phyloP scores from a whole-genome alignment of 2,888 invertebrate genomes.

The Nomada hirtipes region DNA sequence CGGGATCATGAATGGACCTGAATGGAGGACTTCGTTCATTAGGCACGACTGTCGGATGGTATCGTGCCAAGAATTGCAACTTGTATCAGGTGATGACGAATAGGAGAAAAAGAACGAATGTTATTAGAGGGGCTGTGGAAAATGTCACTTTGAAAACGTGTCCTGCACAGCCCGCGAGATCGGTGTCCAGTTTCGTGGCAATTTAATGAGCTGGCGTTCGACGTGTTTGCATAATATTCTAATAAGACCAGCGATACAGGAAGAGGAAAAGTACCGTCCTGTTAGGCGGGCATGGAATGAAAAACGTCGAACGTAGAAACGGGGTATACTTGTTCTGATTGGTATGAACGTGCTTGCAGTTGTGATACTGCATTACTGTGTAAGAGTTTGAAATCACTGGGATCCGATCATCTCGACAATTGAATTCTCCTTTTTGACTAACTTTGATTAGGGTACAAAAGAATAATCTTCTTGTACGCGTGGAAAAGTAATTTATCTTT shows the following conservation, averaged over 20 bases:
- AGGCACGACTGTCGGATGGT: neutral
- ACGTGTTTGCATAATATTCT: constrained; percentile 45
- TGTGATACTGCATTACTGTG: neutral
- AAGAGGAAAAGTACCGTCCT: constrained; percentile 5
- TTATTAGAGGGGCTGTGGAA: neutral
- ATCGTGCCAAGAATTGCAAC: neutral
- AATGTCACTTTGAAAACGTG: constrained; percentile 1
- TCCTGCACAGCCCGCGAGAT: neutral
- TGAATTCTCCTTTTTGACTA: no score
- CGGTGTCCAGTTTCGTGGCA: neutral
- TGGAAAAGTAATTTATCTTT: no score
- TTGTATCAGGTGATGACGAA: neutral
- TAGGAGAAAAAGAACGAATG: neutral
- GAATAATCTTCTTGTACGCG: no score
- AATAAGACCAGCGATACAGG: constrained; percentile 16
- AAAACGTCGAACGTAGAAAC: neutral
- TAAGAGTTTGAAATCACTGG: no score
- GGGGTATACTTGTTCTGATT: neutral
- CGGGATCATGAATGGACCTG: constrained; percentile 15
- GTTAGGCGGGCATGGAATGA: constrained; percentile 1
- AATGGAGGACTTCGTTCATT: constrained; percentile 6
- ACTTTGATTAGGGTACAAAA: no score
- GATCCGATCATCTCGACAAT: no score
- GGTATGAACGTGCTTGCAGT: neutral
- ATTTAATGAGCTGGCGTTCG: constrained; percentile 17